Conservation (phyloP, 2,797 vertebrate species). For the Sebastes vulpes region DNA sequence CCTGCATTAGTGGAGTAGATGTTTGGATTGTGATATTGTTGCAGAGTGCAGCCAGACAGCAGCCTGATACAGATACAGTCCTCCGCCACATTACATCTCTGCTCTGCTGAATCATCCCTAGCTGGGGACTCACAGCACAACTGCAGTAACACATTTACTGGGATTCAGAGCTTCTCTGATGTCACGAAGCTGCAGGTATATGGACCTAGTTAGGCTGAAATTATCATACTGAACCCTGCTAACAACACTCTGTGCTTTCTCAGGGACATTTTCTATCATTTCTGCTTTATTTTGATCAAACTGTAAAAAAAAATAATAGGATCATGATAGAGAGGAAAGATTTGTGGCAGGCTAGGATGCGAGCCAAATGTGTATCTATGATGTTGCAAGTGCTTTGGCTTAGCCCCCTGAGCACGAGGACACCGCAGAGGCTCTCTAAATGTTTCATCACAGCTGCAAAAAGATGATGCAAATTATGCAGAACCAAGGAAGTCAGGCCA, state of each 20-base stretch:
- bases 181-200: constrained; percentile 34
- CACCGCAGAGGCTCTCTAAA: constrained; percentile 33
- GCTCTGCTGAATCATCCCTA: constrained; percentile 68
- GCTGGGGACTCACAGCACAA: constrained; percentile 33
- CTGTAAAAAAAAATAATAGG: neutral
- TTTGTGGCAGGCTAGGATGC: constrained; percentile 8
- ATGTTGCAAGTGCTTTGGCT: constrained; percentile 39
- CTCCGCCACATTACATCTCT: constrained; percentile 9
- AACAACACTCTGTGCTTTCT: constrained; percentile 12
- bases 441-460: constrained; percentile 62
- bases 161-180: constrained; percentile 28
- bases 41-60: constrained; percentile 11
- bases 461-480: constrained; percentile 63
- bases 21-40: constrained; percentile 3
- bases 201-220: constrained; percentile 3
- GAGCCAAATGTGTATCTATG: constrained; percentile 31
- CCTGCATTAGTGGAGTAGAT: neutral
- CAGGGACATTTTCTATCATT: neutral
- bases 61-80: constrained; percentile 14
- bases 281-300: constrained; percentile 15
- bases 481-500: constrained; percentile 21
- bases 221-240: neutral
- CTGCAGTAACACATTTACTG: constrained; percentile 59
- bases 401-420: constrained; percentile 20
- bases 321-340: neutral